Base-by-base conservation (phyloP, 2,888 invertebrate species). In the Dryomyza anilis region DNA sequence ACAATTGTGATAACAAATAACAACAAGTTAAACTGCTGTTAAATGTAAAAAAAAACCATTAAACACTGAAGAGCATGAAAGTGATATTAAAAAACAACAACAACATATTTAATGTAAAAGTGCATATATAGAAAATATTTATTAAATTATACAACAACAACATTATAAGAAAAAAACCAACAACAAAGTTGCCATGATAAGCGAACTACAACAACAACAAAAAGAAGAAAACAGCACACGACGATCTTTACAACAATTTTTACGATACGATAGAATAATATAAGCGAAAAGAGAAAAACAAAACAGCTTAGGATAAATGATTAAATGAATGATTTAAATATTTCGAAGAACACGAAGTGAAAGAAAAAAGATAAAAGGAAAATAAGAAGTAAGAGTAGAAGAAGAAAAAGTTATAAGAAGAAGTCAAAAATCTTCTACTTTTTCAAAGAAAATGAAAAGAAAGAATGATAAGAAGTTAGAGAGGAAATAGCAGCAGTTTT, bases 51-150 rank as follows among this genome's bases (percentile, higher is more conserved):
- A 46, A 50, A 52, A 19, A 58, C 39, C 52, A 57, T 58, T 14
- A 19, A 53, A 53, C 55, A 55, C 29, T 61, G 29, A 53, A 53
- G 53, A 61, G 52, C 60, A 60, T 16, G 19, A 71, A 76, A 73
- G 76, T 76, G 76, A 76, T 76, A 76, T 77, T 76, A 74, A 68
- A 71, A 62, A 63, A 66, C 30, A 66, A 27, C 46, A 63, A 66
- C 30, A 66, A 27, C 46, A 56, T 33, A 67, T 57, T 46, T 56
- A 64, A 66, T 29, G 23, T 12, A 29, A 59, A 59, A 36, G 62
- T 63, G 63, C 57, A 57, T 57, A 57, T 63, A 39, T 57, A 63
- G n/a, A n/a, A n/a, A n/a, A n/a, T n/a, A n/a, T n/a, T n/a, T n/a
- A n/a, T n/a, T n/a, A n/a, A n/a, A n/a, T n/a, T n/a, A n/a, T n/a